Base-by-base conservation (phyloP, 1,140 invertebrate genomes). In the Eurosta solidaginis region DNA sequence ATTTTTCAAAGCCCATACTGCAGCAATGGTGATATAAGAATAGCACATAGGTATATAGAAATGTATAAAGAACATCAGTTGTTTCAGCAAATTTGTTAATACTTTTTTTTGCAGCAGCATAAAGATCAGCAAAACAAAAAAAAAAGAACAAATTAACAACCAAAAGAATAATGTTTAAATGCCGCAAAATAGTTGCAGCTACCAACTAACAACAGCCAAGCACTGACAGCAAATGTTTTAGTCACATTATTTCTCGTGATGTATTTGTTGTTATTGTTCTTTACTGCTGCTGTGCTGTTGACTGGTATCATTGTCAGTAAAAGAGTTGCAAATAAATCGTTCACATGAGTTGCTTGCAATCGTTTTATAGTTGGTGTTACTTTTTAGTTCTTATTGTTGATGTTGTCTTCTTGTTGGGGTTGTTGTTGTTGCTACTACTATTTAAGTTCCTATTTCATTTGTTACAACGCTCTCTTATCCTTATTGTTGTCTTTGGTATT, bases 241-340 rank as follows among this genome's bases (percentile, higher is more conserved):
- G 20, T 25, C 20, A 22, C 49, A 22, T 6, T 14, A 22, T 54
- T 54, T 54, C 12, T 17, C n/a, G 3, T 47, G 14, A 4, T 47
- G 45, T 3, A 6, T 17, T 10, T 40, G 33, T 20, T 20, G 33
- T 9, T 36, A 40, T 42, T 68, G 59, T 68, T 68, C 6, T 20
- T 40, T 7, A 3, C 52, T 59, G 27, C 6, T 52, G 49, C 49
- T 52, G 49, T 6, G 20, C 7, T 9, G 50, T 9, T 20, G 50
- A n/a, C n/a, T 54, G 59, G 27, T 68, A 20, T 29, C 59, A 52
- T 12, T 68, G 59, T 68, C 59, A 68, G 59, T 68, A 68, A 68
- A 68, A 68, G 59, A 40, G 59, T 40, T 68, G 59, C 36, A 68
- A 68, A 68, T 68, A 68, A 68, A 68, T 68, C 59, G 59, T 68